A percentile compares a stretch with the other conserved stretches of the same genome.
Evolutionary conservation across 2,113 vertebrate species (phyloP).

Genomic region (Psophia crepitans): DNA sequence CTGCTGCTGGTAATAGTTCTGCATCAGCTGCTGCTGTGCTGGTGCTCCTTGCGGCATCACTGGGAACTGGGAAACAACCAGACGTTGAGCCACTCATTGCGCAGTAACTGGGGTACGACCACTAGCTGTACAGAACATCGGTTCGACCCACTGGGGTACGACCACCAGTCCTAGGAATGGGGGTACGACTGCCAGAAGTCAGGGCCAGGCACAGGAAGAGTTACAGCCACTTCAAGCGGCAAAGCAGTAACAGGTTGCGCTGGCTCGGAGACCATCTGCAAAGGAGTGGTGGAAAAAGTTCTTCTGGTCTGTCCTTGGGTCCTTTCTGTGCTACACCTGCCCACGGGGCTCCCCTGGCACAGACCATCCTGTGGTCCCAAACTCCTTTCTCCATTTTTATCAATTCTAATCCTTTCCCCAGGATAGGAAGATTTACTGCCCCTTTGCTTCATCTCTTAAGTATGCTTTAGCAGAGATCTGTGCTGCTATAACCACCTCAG

Average conservation of each 20-base stretch:
- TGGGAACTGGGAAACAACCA: slow-evolving; percentile 72
- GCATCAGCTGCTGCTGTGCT: slow-evolving; percentile 74
- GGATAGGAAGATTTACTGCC: neutral
- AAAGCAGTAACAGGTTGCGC: neutral
- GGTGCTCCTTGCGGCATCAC: slow-evolving; percentile 64
- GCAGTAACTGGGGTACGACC: no score
- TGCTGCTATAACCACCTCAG: neutral
- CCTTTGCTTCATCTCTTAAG: neutral
- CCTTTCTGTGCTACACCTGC: neutral
- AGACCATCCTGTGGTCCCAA: neutral
- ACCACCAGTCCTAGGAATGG: slow-evolving; percentile 58
- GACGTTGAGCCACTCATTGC: neutral
- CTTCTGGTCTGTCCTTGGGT: neutral
- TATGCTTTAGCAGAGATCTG: neutral
- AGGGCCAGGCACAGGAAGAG: neutral
- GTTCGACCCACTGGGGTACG: no score
- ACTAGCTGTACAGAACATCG: no score
- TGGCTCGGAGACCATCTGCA: neutral
- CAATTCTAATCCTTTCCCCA: neutral
- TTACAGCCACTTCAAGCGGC: neutral
- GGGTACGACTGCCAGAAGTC: neutral
- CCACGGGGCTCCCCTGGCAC: rapidly evolving
- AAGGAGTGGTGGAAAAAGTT: rapidly evolving
- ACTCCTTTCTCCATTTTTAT: neutral
- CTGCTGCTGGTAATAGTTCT: slow-evolving; percentile 78